phyloP scores from a whole-genome alignment of 2,113 vertebrate genomes.

The Neolamprologus brichardi region DNA sequence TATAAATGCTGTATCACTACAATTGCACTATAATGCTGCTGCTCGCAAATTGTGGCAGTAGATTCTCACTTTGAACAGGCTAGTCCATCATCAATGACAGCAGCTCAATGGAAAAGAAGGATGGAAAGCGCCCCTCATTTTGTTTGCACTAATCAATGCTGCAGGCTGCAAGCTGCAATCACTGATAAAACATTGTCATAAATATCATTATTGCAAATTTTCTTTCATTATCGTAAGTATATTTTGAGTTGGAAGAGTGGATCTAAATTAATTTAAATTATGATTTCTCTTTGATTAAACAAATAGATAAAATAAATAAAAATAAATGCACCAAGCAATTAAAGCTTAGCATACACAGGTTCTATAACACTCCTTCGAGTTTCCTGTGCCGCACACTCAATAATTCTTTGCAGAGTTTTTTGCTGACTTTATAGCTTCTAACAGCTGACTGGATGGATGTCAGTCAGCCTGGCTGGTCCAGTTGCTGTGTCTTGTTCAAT shows the following conservation, averaged over 20 bases:
- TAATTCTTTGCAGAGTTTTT: background rate
- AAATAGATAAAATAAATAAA: background rate
- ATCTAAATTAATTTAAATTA: background rate
- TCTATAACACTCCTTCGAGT: background rate
- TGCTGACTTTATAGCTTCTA: background rate
- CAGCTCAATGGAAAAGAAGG: background rate
- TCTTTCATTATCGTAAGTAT: background rate
- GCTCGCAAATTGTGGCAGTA: background rate
- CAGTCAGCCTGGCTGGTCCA: slow-evolving; percentile 1
- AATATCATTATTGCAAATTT: background rate
- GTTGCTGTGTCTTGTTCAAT: slow-evolving; percentile 32
- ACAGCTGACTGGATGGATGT: slow-evolving; percentile 16
- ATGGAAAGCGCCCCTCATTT: background rate
- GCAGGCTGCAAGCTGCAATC: background rate
- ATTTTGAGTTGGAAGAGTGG: background rate
- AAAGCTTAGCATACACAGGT: background rate
- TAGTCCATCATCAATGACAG: background rate
- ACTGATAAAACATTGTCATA: background rate
- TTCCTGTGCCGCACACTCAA: background rate
- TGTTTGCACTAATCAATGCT: background rate
- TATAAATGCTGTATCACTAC: background rate
- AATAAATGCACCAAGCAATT: background rate
- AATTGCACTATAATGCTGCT: background rate
- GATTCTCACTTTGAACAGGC: background rate
- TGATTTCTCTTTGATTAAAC: background rate